Evolutionary conservation across 2,797 vertebrate species (phyloP), one percentile per base, ranked within the genome.

Genomic region (Varecia variegata): DNA sequence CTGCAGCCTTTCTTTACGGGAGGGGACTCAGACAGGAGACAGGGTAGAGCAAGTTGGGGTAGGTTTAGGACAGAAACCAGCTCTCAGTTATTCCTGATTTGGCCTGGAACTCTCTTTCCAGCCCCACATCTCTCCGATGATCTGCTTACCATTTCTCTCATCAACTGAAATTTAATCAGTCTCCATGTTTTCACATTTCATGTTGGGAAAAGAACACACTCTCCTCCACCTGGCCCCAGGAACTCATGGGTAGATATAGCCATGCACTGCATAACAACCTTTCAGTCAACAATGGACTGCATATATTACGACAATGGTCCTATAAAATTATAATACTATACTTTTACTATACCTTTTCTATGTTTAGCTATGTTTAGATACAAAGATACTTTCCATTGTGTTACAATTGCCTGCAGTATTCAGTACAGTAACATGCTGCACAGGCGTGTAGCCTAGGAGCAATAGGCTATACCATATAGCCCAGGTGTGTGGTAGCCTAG

Each of bases 101-200:
- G 67, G 25, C 5, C 7, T 60, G 1, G 52, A 43, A 58, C 3
- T 79, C 10, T 30, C 45, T 77, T 88, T 58, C n/a, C 17, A 67
- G 50, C 14, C 56, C 25, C 18, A 2, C 0, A 52, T 2, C 2
- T 56, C 43, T 7, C 21, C 32, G 27, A 25, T 10, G 27, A 40
- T 15, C 7, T 23, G 30, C 10, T 81, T 68, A 65, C 8, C 2
- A 35, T 54, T 5, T 88, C 54, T 50, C 45, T 50, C 38, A 15
- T 43, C 86, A 60, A 27, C 9, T 47, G 50, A 67, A 90, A 47
- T 43, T 50, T 14, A 65, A 38, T 50, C 40, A 45, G 70, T 43
- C 6, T 95, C 15, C 60, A 7, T 43, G 27, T 80, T 88, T 89
- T 86, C 40, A 43, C 17, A 27, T 79, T 73, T 94, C 54, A 5